Conservation (phyloP, 2,888 invertebrate species). For the Argyresthia goedartella region DNA sequence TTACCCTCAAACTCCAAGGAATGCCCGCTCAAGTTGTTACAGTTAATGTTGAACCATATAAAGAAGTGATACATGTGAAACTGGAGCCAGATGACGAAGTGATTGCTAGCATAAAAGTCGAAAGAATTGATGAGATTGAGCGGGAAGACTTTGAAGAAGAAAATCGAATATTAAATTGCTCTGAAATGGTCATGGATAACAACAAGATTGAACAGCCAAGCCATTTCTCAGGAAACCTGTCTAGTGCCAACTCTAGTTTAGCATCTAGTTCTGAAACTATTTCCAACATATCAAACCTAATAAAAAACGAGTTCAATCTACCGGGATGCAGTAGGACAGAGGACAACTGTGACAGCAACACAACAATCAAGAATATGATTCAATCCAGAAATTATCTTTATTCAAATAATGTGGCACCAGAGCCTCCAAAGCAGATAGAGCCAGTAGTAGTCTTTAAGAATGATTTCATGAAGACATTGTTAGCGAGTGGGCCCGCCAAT, state of each 20-base stretch:
- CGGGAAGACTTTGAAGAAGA: conserved; percentile 61
- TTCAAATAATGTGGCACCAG: background rate
- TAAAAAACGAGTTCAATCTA: conserved; percentile 36
- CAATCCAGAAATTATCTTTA: conserved; percentile 29
- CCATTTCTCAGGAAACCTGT: conserved; percentile 40
- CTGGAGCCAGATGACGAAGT: conserved; percentile 39
- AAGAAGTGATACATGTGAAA: conserved; percentile 23
- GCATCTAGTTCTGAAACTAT: conserved; percentile 57
- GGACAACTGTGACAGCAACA: conserved; percentile 40
- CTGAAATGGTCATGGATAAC: conserved; percentile 47
- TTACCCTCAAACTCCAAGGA: background rate
- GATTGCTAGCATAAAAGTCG: conserved; percentile 10
- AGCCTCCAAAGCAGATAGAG: conserved; percentile 22
- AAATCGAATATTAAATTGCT: conserved; percentile 52
- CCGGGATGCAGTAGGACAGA: conserved; percentile 54
- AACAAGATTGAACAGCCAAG: conserved; percentile 30
- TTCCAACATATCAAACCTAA: conserved; percentile 39
- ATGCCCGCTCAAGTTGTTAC: background rate
- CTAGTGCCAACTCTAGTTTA: conserved; percentile 48
- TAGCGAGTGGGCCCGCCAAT: conserved; percentile 33
- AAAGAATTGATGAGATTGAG: conserved; percentile 55
- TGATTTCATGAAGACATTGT: conserved; percentile 57
- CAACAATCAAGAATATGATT: conserved; percentile 51
- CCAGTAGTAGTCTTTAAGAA: conserved; percentile 7
- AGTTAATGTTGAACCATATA: too few relatives aligned